A percentile compares a stretch with the other conserved stretches of the same genome.
Evolutionary conservation across 1,140 invertebrate species (phyloP).

Genomic region (Saccostrea echinata): DNA sequence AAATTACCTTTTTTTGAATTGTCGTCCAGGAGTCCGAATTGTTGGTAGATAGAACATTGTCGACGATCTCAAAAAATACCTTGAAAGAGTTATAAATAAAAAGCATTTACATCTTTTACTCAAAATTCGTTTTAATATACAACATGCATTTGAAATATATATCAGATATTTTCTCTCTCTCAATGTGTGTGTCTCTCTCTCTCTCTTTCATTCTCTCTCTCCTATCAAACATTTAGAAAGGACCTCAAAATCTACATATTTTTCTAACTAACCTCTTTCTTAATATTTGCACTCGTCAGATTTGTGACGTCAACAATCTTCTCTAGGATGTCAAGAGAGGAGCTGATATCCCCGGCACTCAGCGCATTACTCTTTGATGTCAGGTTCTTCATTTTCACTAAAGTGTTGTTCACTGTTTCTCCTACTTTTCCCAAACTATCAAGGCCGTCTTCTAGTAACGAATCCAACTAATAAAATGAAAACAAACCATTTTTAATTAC

Average conservation of each 20-base stretch:
- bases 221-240: too few relatives aligned
- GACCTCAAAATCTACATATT: too few relatives aligned
- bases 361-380: not conserved
- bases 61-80: not conserved
- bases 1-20: not conserved
- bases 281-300: not conserved
- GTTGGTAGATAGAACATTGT: not conserved
- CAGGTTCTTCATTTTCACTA: not conserved
- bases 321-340: not conserved
- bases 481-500: too few relatives aligned
- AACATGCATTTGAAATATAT: too few relatives aligned
- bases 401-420: not conserved
- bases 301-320: not conserved
- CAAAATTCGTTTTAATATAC: too few relatives aligned
- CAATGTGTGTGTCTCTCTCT: too few relatives aligned
- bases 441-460: not conserved
- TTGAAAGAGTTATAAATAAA: not conserved
- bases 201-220: too few relatives aligned
- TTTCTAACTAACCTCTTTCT: not conserved
- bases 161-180: too few relatives aligned
- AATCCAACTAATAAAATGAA: not conserved
- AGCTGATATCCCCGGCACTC: not conserved
- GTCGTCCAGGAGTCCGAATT: not conserved
- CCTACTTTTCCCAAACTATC: not conserved
- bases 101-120: too few relatives aligned